phyloP scores from a whole-genome alignment of 2,797 vertebrate species.

The Borostomias antarcticus region DNA sequence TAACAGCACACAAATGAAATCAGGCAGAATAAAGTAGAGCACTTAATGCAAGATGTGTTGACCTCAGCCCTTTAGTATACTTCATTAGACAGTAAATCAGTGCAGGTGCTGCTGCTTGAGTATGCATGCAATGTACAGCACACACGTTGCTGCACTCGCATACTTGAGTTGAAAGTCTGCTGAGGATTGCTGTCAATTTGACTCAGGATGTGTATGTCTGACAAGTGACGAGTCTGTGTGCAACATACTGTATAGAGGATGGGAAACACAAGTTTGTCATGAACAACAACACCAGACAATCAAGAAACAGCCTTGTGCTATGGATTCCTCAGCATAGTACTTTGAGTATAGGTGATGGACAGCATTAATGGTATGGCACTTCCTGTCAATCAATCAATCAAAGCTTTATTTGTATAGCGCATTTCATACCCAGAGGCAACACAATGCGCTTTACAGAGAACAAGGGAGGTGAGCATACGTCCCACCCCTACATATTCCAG shows the following conservation, averaged over 20 bases:
- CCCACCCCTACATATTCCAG: no score
- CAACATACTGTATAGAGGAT: constrained; percentile 8
- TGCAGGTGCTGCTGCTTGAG: constrained; percentile 32
- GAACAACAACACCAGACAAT: constrained; percentile 35
- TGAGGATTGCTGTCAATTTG: constrained; percentile 27
- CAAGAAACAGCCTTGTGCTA: constrained; percentile 20
- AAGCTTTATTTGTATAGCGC: no score
- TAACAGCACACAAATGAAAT: constrained; percentile 16
- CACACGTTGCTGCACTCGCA: constrained; percentile 18
- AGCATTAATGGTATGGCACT: constrained; percentile 45
- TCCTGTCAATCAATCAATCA: no score
- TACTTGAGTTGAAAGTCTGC: constrained; percentile 43
- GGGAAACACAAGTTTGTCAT: constrained; percentile 21
- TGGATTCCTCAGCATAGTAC: constrained; percentile 41
- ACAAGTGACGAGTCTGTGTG: constrained; percentile 42
- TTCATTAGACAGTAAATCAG: constrained; percentile 26
- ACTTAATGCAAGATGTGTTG: constrained; percentile 24
- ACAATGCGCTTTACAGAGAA: no score
- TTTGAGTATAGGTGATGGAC: constrained; percentile 46
- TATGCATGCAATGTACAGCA: constrained; percentile 24
- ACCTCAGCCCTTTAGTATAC: constrained; percentile 53
- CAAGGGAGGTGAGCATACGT: no score
- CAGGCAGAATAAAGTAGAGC: constrained; percentile 34
- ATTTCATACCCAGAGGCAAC: no score
- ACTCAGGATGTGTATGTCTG: constrained; percentile 32